Evolutionary conservation across 2,888 invertebrate species (phyloP).

Genomic region (Stegana nigrithorax): DNA sequence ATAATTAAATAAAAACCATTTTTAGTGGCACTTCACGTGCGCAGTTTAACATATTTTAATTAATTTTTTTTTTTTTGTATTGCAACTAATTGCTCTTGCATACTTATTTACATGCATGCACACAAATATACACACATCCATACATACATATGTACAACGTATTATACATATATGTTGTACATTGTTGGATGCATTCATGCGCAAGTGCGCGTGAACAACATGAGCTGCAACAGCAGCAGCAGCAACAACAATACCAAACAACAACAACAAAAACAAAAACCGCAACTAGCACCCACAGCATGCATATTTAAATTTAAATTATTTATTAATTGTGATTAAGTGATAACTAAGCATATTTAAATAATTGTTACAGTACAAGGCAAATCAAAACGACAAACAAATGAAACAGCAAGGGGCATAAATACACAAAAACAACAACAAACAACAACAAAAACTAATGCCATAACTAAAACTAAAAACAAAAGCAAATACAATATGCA

Average conservation of each 20-base stretch:
- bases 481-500: background rate
- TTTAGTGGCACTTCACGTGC: background rate
- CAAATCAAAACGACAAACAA: too few relatives aligned
- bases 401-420: too few relatives aligned
- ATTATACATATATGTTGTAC: too few relatives aligned
- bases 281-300: too few relatives aligned
- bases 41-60: background rate
- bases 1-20: background rate
- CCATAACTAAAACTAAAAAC: background rate
- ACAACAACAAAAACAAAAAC: too few relatives aligned
- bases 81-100: background rate
- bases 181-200: too few relatives aligned
- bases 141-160: background rate
- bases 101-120: too few relatives aligned
- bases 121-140: background rate
- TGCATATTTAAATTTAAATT: slow-evolving; percentile 12
- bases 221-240: too few relatives aligned
- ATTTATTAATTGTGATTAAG: slow-evolving; percentile 22
- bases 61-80: background rate
- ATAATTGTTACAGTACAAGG: slow-evolving; percentile 10
- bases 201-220: too few relatives aligned
- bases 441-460: background rate
- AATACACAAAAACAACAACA: background rate
- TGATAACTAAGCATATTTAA: slow-evolving; percentile 20
- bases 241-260: too few relatives aligned